These are phyloP conservation scores for Aproaerema taeniolella DNA, from an alignment of 2,888 invertebrate genomes.

Conservation along the genomic window DNA sequence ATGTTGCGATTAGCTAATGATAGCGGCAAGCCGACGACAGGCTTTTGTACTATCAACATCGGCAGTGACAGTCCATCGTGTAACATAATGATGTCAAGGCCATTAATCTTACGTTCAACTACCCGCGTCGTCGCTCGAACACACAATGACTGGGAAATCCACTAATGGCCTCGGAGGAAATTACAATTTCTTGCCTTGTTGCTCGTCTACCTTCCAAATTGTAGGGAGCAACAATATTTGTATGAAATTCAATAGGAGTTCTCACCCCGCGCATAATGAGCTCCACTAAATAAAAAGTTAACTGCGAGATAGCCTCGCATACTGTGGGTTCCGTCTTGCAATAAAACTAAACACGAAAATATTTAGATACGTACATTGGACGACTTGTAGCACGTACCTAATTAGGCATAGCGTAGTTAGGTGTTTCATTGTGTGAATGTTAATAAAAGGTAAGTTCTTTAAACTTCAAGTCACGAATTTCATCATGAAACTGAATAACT, in stretches of 20 bases:
- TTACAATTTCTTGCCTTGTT: constrained; percentile 55
- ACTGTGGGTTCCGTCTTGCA: too few relatives aligned
- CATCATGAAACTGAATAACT: too few relatives aligned
- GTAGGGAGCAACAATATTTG: constrained; percentile 24
- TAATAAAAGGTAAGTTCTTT: too few relatives aligned
- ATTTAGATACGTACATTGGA: too few relatives aligned
- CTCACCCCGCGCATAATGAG: background rate
- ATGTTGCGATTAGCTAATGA: constrained; percentile 37
- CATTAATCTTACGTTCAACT: constrained; percentile 71
- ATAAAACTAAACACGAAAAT: too few relatives aligned
- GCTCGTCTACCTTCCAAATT: constrained; percentile 32
- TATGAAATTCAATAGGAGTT: constrained; percentile 31
- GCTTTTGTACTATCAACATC: constrained; percentile 45
- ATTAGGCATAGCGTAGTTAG: too few relatives aligned
- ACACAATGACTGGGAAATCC: constrained; percentile 52
- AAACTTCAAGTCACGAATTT: too few relatives aligned
- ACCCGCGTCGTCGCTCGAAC: constrained; percentile 33
- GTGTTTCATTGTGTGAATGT: too few relatives aligned
- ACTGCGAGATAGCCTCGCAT: too few relatives aligned
- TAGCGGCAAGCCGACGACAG: constrained; percentile 26
- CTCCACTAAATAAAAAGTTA: too few relatives aligned
- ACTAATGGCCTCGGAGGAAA: constrained; percentile 59
- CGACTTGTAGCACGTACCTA: too few relatives aligned
- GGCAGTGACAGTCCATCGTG: constrained; percentile 43
- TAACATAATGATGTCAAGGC: constrained; percentile 43